Base-by-base conservation (phyloP, 2,888 invertebrate genomes). In the Ctena decussata region DNA sequence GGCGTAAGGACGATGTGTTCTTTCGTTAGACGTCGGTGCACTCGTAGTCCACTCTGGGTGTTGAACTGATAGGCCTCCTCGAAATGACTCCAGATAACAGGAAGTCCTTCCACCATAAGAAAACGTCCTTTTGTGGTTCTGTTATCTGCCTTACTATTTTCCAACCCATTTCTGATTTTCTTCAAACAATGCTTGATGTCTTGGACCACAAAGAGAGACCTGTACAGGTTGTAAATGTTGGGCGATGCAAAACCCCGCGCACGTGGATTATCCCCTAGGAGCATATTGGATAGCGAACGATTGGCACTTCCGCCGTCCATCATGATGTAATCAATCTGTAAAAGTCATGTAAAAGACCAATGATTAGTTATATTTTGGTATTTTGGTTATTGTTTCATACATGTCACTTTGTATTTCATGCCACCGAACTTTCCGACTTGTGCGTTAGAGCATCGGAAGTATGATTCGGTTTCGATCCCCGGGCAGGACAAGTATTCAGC, bases 221-320 rank as follows among this genome's bases (percentile, higher is more conserved):
- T 73, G 12, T 24, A 32, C 12, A 57, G n/a, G 49, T 73, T n/a
- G 37, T 60, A 82, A 6, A 82, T 39, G 39, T 82, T 72, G 15
- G 37, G 30, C 24, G 57, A 53, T 27, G 41, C 41, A 70, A 71
- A 85, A n/a, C 81, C 65, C 3, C 24, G 37, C 0, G 77, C 69
- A 27, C 79, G 49, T 24, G 78, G 69, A 57, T 71, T 49, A 12
- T 53, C 60, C 15, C 70, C 44, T 21, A 82, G 76, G 8, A 86
- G 60, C 80, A 86, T 77, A 11, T 73, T 80, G 0, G 44, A 75
- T 18, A 87, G 84, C 0, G 80, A 21, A n/a, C 87, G 57, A 71
- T 87, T 89, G 11, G 89, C 83, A 30, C 83, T 75, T 1, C 86
- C 89, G 21, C 90, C 87, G 74, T 87, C 89, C 6, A 85, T 53